Base-by-base conservation (phyloP, 30 jellyfish, hydroid and myxozoan genomes). In the Hydractinia symbiolongicarpus region DNA sequence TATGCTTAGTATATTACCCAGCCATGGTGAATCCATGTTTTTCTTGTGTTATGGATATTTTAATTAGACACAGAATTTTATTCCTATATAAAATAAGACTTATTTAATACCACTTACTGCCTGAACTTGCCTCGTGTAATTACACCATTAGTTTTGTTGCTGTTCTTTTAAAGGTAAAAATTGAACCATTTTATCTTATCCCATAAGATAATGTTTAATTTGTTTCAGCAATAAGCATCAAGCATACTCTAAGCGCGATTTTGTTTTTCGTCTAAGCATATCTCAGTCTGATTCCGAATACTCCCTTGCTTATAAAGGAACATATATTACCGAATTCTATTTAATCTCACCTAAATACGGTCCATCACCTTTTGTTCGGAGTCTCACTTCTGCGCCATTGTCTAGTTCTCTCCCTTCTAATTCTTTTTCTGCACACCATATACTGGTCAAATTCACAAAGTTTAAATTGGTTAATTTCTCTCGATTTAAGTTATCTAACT, bases 381-480 rank as follows among this genome's bases (percentile, higher is more conserved):
- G 73, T 55, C 98, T 77, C 54, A 91, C 83, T 4, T 57, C 76
- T n/a, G 89, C 72, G n/a, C 80, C 81, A 58, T 84, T 90, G 10
- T 60, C 52, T 13, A 91, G 74, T 55, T 91, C 98, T 75, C 83
- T 61, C 19, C 95, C 95, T 40, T 83, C 95, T 54, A 84, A 81
- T 66, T 83, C 96, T n/a, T 57, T 62, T 79, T 91, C 98, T 9
- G 82, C 74, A 75, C 88, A 79, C 98, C 98, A 91, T 53, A 91
- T 52, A 30, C 56, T 55, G 70, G 69, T 78, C 73, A 66, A 57
- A 9, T 79, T 70, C 2, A 30, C 44, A 30, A 30, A 30, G 5
- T 30, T 74, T 13, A 67, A 64, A 13, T 84, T 57, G 5, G 4
- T 60, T 61, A 72, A 86, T 30, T 88, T 88, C 72, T 78, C 96